Base-by-base conservation (phyloP, 2,888 invertebrate species). In the Tetanocera ferruginea region DNA sequence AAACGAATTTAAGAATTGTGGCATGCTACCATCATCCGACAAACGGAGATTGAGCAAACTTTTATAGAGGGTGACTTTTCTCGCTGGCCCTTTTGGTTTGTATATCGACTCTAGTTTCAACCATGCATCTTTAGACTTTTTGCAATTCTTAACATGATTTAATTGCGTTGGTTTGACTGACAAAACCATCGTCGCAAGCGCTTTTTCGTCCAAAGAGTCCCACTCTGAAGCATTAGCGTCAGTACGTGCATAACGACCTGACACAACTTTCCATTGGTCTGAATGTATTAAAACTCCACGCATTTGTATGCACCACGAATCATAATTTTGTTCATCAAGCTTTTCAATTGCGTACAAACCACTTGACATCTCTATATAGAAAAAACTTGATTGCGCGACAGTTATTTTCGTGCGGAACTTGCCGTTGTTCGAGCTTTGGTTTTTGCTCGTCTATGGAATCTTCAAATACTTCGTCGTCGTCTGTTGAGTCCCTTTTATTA, bases 81-180 rank as follows among this genome's bases (percentile, higher is more conserved):
- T 23, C 51, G 57, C 62, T 43, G 69, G 37, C 43, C n/a, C 17
- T 4, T 6, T n/a, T 74, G n/a, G 71, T 31, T 25, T 23, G 14
- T 60, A 25, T 14, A 60, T 25, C 9, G 23, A 11, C 5, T 5
- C 23, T 28, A 62, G 28, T 28, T 23, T 28, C 9, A 28, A 5
- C 62, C 78, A 51, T 72, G 34, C 23, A 28, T 51, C 52, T 8
- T 37, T 17, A 43, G 55, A 37, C 52, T 82, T 80, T 62, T 76
- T 55, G 28, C 80, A 82, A 8, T 79, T 52, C 52, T 78, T 82
- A 9, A 82, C 72, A 55, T 81, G 78, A 0, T 75, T 77, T 37
- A 82, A 34, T 70, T 82, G 82, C 11, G 80, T 80, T 60, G 82
- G 55, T 28, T 82, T 81, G 31, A 81, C 76, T 62, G 80, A 75